A percentile compares a stretch with the other conserved stretches of the same genome.
These are phyloP conservation scores for Eptesicus fuscus DNA, from an alignment of 2,113 vertebrate species.

Conservation along the genomic window DNA sequence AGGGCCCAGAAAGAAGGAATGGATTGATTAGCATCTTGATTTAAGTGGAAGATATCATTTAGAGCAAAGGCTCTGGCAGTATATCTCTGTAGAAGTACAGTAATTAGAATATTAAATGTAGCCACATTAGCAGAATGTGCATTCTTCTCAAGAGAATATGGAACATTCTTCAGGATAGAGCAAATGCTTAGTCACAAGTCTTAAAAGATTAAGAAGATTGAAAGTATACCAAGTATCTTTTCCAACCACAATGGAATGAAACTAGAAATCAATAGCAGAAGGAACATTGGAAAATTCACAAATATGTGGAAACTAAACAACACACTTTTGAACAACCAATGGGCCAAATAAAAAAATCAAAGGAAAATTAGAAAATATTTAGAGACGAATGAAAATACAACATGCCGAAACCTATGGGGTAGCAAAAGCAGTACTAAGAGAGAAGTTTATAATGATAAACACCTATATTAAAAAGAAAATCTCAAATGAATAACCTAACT, in stretches of 20 bases:
- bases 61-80: not conserved
- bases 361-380: not conserved
- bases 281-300: not conserved
- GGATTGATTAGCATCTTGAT: not conserved
- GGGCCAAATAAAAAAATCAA: not conserved
- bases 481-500: not conserved
- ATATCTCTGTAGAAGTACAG: not conserved
- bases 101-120: slow-evolving; percentile 48
- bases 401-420: not conserved
- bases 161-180: not conserved
- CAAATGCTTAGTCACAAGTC: not conserved
- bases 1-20: not conserved
- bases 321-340: not conserved
- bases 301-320: not conserved
- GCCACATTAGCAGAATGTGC: not conserved
- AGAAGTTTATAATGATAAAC: not conserved
- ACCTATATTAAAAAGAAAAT: not conserved
- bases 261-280: slow-evolving; percentile 13
- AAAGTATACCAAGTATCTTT: not conserved
- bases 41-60: not conserved
- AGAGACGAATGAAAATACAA: not conserved
- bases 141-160: not conserved
- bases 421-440: not conserved
- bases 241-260: not conserved
- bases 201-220: not conserved